A percentile compares a stretch with the other conserved stretches of the same genome.
These are phyloP conservation scores for Aldabrachelys gigantea DNA, from an alignment of 2,113 vertebrate genomes.

Conservation along the genomic window DNA sequence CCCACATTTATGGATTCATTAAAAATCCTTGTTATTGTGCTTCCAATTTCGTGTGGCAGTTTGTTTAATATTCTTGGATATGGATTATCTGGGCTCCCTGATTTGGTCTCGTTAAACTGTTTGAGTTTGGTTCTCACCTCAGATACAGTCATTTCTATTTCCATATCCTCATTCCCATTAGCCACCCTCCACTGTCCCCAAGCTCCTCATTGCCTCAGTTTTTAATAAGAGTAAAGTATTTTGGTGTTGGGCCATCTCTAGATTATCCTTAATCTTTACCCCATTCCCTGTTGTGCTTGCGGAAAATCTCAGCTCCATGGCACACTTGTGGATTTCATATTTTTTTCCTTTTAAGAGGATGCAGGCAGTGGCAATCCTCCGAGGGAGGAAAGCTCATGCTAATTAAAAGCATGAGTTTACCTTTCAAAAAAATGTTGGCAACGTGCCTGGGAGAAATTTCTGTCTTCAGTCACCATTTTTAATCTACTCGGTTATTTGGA, in stretches of 20 bases:
- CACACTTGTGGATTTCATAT: constrained; percentile 29
- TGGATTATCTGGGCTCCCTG: not conserved
- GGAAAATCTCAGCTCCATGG: not conserved
- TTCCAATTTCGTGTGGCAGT: not conserved
- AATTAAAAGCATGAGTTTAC: constrained; percentile 72
- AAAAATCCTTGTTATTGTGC: not conserved
- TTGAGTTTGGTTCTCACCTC: not conserved
- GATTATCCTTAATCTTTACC: not conserved
- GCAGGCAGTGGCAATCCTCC: constrained; percentile 33
- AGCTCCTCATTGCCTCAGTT: not conserved
- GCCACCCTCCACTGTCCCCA: not conserved
- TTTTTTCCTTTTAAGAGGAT: constrained; percentile 52
- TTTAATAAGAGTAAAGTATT: not conserved
- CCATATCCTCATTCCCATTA: not conserved
- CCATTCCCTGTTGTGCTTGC: not conserved
- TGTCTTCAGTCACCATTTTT: constrained; percentile 59
- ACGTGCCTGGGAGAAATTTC: constrained; percentile 55
- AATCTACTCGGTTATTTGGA: constrained; percentile 48
- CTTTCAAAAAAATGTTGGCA: constrained; percentile 55
- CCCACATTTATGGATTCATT: not conserved
- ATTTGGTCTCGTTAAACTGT: not conserved
- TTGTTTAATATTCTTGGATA: not conserved
- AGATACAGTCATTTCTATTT: not conserved
- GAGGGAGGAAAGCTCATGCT: constrained; percentile 54
- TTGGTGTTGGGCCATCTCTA: not conserved